Evolutionary conservation across 2,888 invertebrate genomes (phyloP).

Genomic region (Perizoma affinitatum): DNA sequence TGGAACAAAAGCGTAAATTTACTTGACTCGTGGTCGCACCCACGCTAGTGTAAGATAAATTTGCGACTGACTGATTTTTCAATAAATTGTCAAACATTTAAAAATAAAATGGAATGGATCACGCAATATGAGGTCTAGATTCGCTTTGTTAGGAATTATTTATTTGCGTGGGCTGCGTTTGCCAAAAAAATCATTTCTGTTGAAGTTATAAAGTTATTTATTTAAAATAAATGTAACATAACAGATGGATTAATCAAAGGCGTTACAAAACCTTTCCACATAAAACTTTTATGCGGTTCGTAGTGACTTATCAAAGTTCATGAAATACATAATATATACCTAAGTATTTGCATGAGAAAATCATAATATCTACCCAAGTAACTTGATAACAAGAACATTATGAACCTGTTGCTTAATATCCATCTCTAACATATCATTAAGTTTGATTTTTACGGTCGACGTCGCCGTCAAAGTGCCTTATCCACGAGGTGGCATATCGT

Average conservation of each 20-base stretch:
- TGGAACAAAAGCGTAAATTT: too few relatives aligned
- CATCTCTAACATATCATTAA: conserved; percentile 18
- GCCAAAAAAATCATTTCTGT: too few relatives aligned
- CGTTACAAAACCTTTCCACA: too few relatives aligned
- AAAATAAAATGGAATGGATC: conserved; percentile 13
- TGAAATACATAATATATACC: too few relatives aligned
- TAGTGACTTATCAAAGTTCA: too few relatives aligned
- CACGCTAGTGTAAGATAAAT: too few relatives aligned
- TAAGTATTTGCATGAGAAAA: not conserved
- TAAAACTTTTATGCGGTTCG: too few relatives aligned
- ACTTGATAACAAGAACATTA: conserved; percentile 6
- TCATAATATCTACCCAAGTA: not conserved
- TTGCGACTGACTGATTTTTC: conserved; percentile 1
- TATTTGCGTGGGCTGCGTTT: conserved; percentile 9
- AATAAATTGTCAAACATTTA: conserved; percentile 10
- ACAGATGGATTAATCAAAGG: too few relatives aligned
- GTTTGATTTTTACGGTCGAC: conserved; percentile 22
- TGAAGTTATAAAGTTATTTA: too few relatives aligned
- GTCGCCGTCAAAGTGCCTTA: conserved; percentile 12
- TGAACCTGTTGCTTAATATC: conserved; percentile 3
- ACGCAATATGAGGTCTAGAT: conserved; percentile 10
- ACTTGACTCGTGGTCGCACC: too few relatives aligned
- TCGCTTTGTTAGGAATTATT: conserved; percentile 7
- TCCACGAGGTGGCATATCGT: conserved; percentile 18
- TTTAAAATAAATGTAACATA: too few relatives aligned